phyloP scores from a whole-genome alignment of 2,797 vertebrate species.

The Hozukius guyotensis region DNA sequence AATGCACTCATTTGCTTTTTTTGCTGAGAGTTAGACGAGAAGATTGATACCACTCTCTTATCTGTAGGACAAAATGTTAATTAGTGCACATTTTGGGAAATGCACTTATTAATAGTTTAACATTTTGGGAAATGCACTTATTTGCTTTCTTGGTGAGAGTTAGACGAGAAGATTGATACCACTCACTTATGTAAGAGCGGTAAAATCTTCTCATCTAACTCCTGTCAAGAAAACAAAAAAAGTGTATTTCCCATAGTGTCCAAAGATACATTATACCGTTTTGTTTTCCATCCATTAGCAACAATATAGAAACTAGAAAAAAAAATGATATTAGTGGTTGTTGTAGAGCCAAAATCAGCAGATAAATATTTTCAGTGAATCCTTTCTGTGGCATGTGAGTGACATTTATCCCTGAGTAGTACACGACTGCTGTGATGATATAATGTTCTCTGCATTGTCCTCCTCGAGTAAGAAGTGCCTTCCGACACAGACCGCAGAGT shows the following conservation, averaged over 20 bases:
- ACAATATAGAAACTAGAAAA: not conserved
- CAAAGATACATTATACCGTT: not conserved
- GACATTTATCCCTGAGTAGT: not conserved
- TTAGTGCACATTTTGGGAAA: not conserved
- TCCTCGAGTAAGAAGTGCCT: slow-evolving; percentile 80
- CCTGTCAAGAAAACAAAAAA: not conserved
- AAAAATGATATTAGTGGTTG: not conserved
- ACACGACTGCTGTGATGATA: not conserved
- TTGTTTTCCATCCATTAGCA: not conserved
- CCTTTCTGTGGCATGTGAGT: slow-evolving; percentile 12
- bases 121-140: not conserved
- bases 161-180: not conserved
- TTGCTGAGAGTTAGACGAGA: not conserved
- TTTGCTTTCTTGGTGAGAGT: not conserved
- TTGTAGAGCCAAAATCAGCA: not conserved
- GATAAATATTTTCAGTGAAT: not conserved
- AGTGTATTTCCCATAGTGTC: not conserved
- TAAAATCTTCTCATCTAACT: not conserved
- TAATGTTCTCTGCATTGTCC: slow-evolving; percentile 18
- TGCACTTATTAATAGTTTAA: not conserved
- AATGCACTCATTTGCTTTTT: not conserved
- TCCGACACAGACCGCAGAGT: slow-evolving; percentile 58
- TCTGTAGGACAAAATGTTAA: not conserved
- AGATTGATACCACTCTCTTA: not conserved
- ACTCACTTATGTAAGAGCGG: not conserved